Evolutionary conservation across 2,888 invertebrate species (phyloP).

Genomic region (Trissoscelio sp.): DNA sequence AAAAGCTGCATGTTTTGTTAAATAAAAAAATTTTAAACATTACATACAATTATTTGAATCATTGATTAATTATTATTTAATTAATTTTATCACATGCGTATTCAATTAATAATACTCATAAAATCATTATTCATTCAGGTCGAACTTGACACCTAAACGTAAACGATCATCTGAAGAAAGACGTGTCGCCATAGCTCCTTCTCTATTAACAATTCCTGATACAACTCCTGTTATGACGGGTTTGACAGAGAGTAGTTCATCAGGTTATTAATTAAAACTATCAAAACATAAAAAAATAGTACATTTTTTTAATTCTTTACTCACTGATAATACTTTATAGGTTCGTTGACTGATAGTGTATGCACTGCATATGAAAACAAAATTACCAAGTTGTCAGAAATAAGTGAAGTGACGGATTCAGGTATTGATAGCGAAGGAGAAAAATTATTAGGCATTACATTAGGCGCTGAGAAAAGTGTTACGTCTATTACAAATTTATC

Average conservation of each 20-base stretch:
- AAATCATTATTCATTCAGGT: constrained; percentile 67
- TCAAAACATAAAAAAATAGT: neutral
- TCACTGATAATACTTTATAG: constrained; percentile 74
- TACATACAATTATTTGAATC: neutral
- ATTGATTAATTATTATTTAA: too few species aligned
- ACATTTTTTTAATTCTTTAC: neutral
- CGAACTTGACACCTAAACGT: constrained; percentile 80
- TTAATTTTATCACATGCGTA: too few species aligned
- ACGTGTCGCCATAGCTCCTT: constrained; percentile 82
- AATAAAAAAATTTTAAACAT: too few species aligned
- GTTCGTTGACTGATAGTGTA: constrained; percentile 86
- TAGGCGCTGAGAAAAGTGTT: constrained; percentile 68
- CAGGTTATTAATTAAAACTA: constrained; percentile 82
- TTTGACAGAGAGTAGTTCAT: constrained; percentile 87
- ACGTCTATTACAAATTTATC: constrained; percentile 78
- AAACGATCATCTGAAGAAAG: constrained; percentile 85
- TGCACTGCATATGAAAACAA: constrained; percentile 86
- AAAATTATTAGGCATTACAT: constrained; percentile 45
- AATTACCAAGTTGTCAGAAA: constrained; percentile 71
- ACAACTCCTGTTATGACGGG: constrained; percentile 80
- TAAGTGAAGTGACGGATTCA: constrained; percentile 71
- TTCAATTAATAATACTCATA: constrained; percentile 2
- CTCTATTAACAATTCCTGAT: constrained; percentile 84
- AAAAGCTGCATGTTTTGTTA: too few species aligned
- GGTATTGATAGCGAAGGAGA: constrained; percentile 71